Percentiles rank a stretch among this genome's conserved stretches.
These are phyloP conservation scores for Sebastes matsubarae DNA, from an alignment of 2,797 vertebrate species.

Conservation along the genomic window DNA sequence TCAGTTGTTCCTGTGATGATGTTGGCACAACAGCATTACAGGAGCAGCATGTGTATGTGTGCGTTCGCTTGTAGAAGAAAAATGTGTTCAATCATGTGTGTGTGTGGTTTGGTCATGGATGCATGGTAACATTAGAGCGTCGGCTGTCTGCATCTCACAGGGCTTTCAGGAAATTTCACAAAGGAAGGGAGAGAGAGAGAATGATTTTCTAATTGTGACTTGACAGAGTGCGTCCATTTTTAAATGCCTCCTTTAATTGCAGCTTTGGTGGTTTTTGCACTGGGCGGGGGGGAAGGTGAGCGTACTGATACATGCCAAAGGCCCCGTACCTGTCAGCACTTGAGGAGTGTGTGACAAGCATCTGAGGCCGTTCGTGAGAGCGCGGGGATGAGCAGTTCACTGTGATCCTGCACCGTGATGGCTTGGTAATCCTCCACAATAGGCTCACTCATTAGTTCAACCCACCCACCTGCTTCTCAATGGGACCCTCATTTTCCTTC, in stretches of 20 bases:
- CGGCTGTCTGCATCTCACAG: not conserved
- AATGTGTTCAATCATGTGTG: not conserved
- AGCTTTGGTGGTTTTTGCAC: conserved; percentile 15
- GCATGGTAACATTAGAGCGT: not conserved
- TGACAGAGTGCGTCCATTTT: conserved; percentile 15
- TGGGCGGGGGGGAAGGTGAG: not conserved
- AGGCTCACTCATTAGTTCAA: conserved; percentile 57
- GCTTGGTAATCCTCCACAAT: conserved; percentile 54
- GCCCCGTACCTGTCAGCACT: conserved; percentile 50
- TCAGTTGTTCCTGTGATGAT: conserved; percentile 44
- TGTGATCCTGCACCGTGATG: conserved; percentile 63
- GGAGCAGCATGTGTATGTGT: not conserved
- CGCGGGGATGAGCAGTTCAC: conserved; percentile 46
- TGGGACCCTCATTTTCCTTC: conserved; percentile 51
- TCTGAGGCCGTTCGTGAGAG: conserved; percentile 48
- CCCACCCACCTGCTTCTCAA: conserved; percentile 42
- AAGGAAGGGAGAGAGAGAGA: not conserved
- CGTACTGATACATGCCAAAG: not conserved
- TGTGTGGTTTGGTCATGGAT: conserved; percentile 4
- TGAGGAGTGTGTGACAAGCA: conserved; percentile 28
- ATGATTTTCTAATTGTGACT: conserved; percentile 8
- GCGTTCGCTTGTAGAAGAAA: not conserved
- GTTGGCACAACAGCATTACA: conserved; percentile 24
- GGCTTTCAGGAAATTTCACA: not conserved
- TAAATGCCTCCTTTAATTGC: conserved; percentile 47